Evolutionary conservation across 2,888 invertebrate genomes (phyloP).

Genomic region (Tanypteryx hageni): DNA sequence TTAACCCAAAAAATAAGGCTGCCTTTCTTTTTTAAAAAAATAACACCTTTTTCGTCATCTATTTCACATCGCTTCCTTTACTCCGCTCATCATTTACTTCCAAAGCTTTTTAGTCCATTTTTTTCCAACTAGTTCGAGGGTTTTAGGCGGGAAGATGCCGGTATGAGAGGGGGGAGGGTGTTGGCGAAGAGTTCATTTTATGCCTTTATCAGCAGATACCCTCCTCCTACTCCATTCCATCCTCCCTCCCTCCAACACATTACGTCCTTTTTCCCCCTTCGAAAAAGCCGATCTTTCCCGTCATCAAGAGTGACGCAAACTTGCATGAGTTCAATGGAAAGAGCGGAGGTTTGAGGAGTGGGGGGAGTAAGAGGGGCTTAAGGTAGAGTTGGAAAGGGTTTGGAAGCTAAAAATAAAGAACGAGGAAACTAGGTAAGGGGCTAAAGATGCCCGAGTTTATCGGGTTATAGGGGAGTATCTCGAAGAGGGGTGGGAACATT

Average conservation of each 20-base stretch:
- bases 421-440: neutral
- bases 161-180: neutral
- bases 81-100: neutral
- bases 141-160: neutral
- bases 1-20: no score
- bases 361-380: no score
- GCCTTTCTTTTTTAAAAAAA: no score
- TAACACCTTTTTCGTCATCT: no score
- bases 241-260: no score
- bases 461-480: neutral
- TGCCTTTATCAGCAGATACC: neutral
- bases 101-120: neutral
- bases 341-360: neutral
- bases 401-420: neutral
- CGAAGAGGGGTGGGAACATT: neutral
- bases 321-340: constrained; percentile 2
- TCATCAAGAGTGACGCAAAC: neutral
- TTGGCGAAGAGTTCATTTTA: neutral
- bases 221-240: neutral
- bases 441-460: neutral
- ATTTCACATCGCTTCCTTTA: neutral
- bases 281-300: neutral
- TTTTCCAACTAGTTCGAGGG: neutral
- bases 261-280: neutral
- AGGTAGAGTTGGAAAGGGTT: neutral